Evolutionary conservation across 2,888 invertebrate species (phyloP).

Genomic region (Dastarcus helophoroides): DNA sequence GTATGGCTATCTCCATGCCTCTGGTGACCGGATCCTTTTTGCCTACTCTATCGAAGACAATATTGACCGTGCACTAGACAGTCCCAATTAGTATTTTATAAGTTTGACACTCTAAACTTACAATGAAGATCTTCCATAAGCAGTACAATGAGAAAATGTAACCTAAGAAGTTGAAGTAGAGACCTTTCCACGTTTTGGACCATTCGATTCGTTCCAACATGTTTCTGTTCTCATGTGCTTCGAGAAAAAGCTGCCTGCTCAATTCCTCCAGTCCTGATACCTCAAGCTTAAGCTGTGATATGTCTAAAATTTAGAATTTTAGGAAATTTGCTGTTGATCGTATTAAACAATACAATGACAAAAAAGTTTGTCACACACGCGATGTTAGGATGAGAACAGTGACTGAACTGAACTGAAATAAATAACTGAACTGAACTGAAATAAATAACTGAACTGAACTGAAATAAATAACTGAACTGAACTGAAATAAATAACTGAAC

Average conservation of each 20-base stretch:
- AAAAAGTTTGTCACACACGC: too few species aligned
- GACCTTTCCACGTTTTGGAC: slow-evolving; percentile 93
- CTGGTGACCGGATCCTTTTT: slow-evolving; percentile 96
- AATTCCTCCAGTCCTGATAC: slow-evolving; percentile 83
- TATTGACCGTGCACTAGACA: slow-evolving; percentile 90
- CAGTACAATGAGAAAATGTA: slow-evolving; percentile 98
- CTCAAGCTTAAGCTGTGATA: slow-evolving; percentile 72
- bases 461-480: too few species aligned
- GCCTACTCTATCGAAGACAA: slow-evolving; percentile 96
- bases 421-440: too few species aligned
- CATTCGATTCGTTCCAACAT: slow-evolving; percentile 88
- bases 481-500: too few species aligned
- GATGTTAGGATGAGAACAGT: too few species aligned
- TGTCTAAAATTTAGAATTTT: too few species aligned
- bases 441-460: too few species aligned
- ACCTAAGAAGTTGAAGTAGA: slow-evolving; percentile 95
- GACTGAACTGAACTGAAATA: too few species aligned
- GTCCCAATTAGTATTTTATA: too few species aligned
- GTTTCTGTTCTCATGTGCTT: slow-evolving; percentile 84
- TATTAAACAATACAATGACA: too few species aligned
- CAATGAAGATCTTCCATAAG: slow-evolving; percentile 98
- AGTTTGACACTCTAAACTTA: too few species aligned
- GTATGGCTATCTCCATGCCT: slow-evolving; percentile 91
- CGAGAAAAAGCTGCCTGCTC: slow-evolving; percentile 88
- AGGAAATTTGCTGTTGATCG: too few species aligned